Conservation (phyloP, 30 jellyfish, hydroid and myxozoan species). For the Sanderia malayensis region DNA sequence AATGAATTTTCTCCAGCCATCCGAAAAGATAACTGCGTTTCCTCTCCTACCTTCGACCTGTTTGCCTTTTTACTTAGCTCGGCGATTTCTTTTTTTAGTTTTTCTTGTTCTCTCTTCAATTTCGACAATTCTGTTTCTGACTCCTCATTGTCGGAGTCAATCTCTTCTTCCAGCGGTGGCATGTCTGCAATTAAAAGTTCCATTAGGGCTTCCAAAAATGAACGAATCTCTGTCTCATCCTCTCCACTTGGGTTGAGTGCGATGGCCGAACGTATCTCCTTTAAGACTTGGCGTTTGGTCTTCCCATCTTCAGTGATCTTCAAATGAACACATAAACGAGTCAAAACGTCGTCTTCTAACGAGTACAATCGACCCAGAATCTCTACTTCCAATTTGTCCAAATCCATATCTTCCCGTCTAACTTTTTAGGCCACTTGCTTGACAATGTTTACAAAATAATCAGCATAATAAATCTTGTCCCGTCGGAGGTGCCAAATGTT, state of each 20-base stretch:
- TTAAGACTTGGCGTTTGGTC: slow-evolving; percentile 16
- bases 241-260: slow-evolving; percentile 22
- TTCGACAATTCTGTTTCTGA: slow-evolving; percentile 7
- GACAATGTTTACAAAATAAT: slow-evolving; percentile 1
- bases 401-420: slow-evolving; percentile 8
- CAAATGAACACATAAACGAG: slow-evolving; percentile 6
- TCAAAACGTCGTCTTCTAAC: slow-evolving; percentile 14
- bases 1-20: neutral
- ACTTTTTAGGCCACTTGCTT: slow-evolving; percentile 14
- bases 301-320: slow-evolving; percentile 17
- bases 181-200: neutral
- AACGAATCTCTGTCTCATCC: slow-evolving; percentile 14
- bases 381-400: slow-evolving; percentile 32
- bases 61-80: slow-evolving; percentile 13
- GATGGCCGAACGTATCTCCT: slow-evolving; percentile 28
- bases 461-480: neutral
- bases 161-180: slow-evolving; percentile 20
- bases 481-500: slow-evolving; percentile 40
- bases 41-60: too few relatives aligned
- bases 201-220: slow-evolving; percentile 17
- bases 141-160: neutral
- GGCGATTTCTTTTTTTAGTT: neutral
- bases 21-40: too few relatives aligned
- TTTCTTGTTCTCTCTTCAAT: slow-evolving; percentile 12
- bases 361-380: slow-evolving; percentile 20